Base-by-base conservation (phyloP, 1,140 invertebrate genomes). In the Bacillus rossius region DNA sequence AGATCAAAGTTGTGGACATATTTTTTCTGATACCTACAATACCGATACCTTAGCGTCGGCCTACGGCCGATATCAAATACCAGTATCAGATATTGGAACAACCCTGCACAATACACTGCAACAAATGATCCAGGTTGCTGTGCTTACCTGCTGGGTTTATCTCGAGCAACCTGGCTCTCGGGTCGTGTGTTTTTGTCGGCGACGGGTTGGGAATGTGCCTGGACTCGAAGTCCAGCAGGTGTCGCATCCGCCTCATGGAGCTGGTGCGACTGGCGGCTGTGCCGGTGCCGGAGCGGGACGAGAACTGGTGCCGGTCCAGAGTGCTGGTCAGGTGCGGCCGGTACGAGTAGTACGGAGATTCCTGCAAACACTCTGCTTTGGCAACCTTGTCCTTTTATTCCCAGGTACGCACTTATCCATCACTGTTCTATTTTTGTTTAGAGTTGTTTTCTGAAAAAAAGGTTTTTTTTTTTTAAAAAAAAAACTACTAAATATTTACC, bases 141-240 rank as follows among this genome's bases (percentile, higher is more conserved):
- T 26, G 56, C 64, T 70, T 64, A 86, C 85, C 85, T 71, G 89
- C 89, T 67, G 90, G 89, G 80, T 93, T 92, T 66, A 93, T 92
- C 73, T 92, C 90, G 65, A 93, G 79, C 70, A 91, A 84, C 69
- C 88, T 78, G 73, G 72, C 74, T 75, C 70, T 64, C 63, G 66
- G 57, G 66, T 68, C 37, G 66, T 84, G 78, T 63, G 77, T 78
- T 66, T 84, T 80, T 29, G 89, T 87, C 66, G 89, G 81, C 22
- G 88, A 17, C 83, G 89, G 67, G 84, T 91, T 20, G 77, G 86
- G 56, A 81, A 85, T 25, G 81, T 84, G 73, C 80, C 85, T 17
- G 83, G 84, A 58, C 13, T 80, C 84, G 42, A 91, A 74, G 59
- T 93, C 90, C 23, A 92, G 72, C 8, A 92, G 75, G 68, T 92